These are phyloP conservation scores for Caracal caracal DNA, from an alignment of 2,113 vertebrate genomes.

Conservation along the genomic window DNA sequence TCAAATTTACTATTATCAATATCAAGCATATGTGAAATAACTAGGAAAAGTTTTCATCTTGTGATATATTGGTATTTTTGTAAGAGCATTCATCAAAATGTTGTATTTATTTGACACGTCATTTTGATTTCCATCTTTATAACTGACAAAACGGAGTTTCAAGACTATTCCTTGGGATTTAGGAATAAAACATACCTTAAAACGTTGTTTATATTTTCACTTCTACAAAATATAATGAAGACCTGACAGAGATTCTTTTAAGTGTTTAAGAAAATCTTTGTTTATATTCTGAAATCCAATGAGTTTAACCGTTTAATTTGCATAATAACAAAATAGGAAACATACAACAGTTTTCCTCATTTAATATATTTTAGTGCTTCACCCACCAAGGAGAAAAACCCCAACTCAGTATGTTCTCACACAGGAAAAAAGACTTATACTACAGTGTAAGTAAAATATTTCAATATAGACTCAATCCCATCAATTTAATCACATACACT, in stretches of 20 bases:
- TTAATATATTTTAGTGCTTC: not conserved
- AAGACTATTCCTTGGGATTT: not conserved
- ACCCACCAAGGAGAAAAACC: not conserved
- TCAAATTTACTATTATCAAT: slow-evolving; percentile 16
- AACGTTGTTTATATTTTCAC: not conserved
- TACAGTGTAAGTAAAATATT: not conserved
- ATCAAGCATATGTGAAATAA: not conserved
- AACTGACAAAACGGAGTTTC: not conserved
- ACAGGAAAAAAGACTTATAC: not conserved
- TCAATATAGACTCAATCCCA: not conserved
- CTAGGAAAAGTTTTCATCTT: not conserved
- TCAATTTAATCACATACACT: not conserved
- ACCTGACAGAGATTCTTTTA: not conserved
- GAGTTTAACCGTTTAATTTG: not conserved
- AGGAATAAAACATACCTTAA: not conserved
- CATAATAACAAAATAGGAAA: not conserved
- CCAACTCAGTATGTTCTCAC: not conserved
- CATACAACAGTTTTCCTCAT: not conserved
- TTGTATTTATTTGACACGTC: not conserved
- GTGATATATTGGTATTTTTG: not conserved
- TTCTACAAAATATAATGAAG: not conserved
- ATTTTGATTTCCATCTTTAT: not conserved
- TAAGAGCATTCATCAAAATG: not conserved
- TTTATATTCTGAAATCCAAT: not conserved
- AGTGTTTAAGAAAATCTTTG: not conserved